Evolutionary conservation across 2,113 vertebrate species (phyloP).

Genomic region (Empidonax alnorum): DNA sequence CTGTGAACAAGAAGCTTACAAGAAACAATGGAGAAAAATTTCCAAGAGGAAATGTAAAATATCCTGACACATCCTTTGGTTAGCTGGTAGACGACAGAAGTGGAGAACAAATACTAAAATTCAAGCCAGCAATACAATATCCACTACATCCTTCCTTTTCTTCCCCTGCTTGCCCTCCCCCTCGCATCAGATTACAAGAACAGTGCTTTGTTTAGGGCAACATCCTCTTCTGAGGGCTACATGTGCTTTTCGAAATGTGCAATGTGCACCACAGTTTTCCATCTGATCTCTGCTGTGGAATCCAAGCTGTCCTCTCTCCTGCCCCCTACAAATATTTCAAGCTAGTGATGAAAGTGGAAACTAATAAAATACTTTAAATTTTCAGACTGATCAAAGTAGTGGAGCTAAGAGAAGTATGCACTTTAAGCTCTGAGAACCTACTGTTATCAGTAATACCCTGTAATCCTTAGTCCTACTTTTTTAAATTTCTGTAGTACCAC

Average conservation of each 20-base stretch:
- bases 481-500: neutral
- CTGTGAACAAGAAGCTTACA: neutral
- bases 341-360: neutral
- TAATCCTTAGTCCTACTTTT: neutral
- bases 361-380: neutral
- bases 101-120: slow-evolving; percentile 23
- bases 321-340: neutral
- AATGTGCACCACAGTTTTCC: neutral
- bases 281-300: neutral
- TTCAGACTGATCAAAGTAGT: neutral
- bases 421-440: neutral
- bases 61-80: neutral
- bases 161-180: neutral
- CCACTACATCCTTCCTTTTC: slow-evolving; percentile 32
- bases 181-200: neutral
- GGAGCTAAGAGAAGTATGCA: neutral
- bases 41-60: slow-evolving; percentile 26
- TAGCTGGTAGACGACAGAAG: neutral
- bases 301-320: neutral
- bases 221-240: neutral
- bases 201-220: neutral
- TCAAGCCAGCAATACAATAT: neutral
- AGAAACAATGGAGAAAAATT: slow-evolving; percentile 20
- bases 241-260: neutral
- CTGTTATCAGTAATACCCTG: neutral